These are phyloP conservation scores for Loriculus beryllinus DNA, from an alignment of 2,797 vertebrate genomes.

Conservation along the genomic window DNA sequence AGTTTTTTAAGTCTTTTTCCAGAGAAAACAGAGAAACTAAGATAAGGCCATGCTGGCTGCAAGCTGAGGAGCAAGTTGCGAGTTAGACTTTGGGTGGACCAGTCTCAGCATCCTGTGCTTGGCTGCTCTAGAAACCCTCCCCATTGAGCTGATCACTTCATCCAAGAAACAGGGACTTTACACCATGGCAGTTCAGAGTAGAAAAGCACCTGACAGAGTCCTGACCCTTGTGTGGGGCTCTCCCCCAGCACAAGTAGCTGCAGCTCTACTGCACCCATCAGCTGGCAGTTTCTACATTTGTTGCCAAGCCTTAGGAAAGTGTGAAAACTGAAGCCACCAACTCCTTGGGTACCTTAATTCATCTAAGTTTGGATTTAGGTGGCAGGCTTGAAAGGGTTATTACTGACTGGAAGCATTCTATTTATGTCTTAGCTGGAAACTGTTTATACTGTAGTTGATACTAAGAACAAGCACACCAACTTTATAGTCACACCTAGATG, in stretches of 20 bases:
- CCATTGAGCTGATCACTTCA: background rate
- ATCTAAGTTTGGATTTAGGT: background rate
- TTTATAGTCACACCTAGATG: background rate
- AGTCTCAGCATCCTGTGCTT: background rate
- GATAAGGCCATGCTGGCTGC: background rate
- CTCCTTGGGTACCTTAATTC: background rate
- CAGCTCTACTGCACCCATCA: background rate
- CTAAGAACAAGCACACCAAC: background rate
- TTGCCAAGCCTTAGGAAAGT: background rate
- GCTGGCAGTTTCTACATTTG: background rate
- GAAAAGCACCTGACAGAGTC: fast-evolving
- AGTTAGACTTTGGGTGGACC: background rate
- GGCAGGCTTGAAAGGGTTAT: background rate
- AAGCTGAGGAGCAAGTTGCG: background rate
- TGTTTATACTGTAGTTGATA: background rate
- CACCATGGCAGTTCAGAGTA: fast-evolving
- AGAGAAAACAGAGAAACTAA: background rate
- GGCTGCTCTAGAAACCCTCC: background rate
- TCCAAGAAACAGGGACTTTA: background rate
- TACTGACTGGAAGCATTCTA: background rate
- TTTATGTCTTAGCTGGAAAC: background rate
- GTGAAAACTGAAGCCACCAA: background rate
- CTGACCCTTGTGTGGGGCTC: background rate
- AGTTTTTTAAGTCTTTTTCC: too few species aligned
- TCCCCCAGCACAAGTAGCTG: background rate